phyloP scores from a whole-genome alignment of 1,140 invertebrate species.

The Dermatophagoides farinae region DNA sequence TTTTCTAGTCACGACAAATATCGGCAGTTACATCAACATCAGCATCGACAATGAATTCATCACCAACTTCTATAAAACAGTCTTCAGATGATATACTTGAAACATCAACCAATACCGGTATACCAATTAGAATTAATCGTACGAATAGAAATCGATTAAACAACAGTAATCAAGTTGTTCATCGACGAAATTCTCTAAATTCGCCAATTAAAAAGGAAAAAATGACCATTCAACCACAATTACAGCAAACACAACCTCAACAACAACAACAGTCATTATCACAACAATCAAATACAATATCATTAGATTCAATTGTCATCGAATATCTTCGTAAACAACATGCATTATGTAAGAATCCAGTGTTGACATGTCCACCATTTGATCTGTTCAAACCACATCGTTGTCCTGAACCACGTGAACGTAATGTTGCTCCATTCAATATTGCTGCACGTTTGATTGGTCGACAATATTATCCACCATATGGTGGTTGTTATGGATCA shows the following conservation, averaged over 20 bases:
- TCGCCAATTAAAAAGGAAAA: slow-evolving; percentile 18
- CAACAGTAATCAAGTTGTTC: not conserved
- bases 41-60: too few species aligned
- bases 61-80: too few species aligned
- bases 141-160: not conserved
- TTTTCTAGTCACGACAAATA: slow-evolving; percentile 6
- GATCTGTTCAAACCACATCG: slow-evolving; percentile 27
- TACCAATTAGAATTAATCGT: slow-evolving; percentile 6
- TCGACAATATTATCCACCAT: slow-evolving; percentile 23
- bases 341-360: slow-evolving; percentile 31
- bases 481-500: slow-evolving; percentile 29
- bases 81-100: not conserved
- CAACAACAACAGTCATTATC: not conserved
- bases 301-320: slow-evolving; percentile 75
- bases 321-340: slow-evolving; percentile 84
- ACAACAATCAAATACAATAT: slow-evolving; percentile 33
- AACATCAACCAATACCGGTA: not conserved
- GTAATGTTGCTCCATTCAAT: slow-evolving; percentile 14
- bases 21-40: not conserved
- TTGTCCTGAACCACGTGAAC: slow-evolving; percentile 22
- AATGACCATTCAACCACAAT: not conserved
- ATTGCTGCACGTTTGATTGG: slow-evolving; percentile 30
- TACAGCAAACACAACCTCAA: not conserved
- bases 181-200: slow-evolving; percentile 10
- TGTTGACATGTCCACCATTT: slow-evolving; percentile 35